These are phyloP conservation scores for Isaurus tuberculatus DNA, from an alignment of 92 coral and sea anemone species.

Conservation along the genomic window DNA sequence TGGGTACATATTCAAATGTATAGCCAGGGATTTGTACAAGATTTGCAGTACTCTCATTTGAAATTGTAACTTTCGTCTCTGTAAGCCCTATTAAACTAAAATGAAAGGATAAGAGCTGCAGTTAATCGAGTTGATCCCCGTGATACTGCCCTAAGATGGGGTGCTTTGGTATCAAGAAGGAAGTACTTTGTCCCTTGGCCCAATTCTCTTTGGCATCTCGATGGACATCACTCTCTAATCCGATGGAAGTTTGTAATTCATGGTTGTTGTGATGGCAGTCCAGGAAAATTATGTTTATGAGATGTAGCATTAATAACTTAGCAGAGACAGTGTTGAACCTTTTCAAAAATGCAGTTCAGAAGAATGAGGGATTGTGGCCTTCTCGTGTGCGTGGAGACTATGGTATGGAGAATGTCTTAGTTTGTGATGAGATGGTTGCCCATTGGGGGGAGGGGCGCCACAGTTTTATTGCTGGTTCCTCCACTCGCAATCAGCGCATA, in stretches of 20 bases:
- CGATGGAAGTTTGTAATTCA: too few species aligned
- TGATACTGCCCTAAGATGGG: conserved; percentile 79
- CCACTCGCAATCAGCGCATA: too few species aligned
- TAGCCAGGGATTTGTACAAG: too few species aligned
- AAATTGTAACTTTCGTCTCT: too few species aligned
- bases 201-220: too few species aligned
- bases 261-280: too few species aligned
- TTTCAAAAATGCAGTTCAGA: conserved; percentile 65
- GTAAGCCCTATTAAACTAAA: too few species aligned
- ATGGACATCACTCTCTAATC: too few species aligned
- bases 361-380: conserved; percentile 70
- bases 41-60: too few species aligned
- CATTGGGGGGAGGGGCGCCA: conserved; percentile 72
- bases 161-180: conserved; percentile 61
- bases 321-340: conserved; percentile 71
- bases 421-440: too few species aligned
- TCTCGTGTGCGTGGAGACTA: conserved; percentile 75
- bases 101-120: conserved; percentile 66
- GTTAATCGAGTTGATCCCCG: conserved; percentile 77
- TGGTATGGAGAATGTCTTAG: conserved; percentile 38
- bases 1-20: too few species aligned
- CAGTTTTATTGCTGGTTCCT: conserved; percentile 83
- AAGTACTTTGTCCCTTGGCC: too few species aligned
- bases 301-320: conserved; percentile 79
- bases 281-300: conserved; percentile 46